phyloP scores from a whole-genome alignment of 2,113 vertebrate genomes.

The Gadus chalcogrammus region DNA sequence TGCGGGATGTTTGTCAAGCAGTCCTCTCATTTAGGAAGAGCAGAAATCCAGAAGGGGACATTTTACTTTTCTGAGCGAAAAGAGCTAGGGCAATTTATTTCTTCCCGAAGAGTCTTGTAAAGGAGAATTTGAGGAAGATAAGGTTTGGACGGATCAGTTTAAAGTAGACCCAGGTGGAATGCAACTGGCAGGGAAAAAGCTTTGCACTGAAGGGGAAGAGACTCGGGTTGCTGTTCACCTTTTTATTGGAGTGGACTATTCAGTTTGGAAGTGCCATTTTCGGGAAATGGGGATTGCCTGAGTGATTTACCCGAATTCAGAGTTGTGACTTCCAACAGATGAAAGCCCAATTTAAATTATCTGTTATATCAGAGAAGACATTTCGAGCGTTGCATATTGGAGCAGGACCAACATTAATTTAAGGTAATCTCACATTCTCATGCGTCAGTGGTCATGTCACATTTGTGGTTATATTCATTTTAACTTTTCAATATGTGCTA shows the following conservation, averaged over 20 bases:
- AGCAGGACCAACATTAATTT: too few species aligned
- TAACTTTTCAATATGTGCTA: not conserved
- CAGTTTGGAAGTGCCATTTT: conserved; percentile 2
- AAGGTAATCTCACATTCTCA: too few species aligned
- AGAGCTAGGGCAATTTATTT: not conserved
- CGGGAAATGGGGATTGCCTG: too few species aligned
- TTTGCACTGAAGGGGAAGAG: conserved; percentile 23
- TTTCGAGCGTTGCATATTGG: too few species aligned
- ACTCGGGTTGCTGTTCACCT: conserved; percentile 18
- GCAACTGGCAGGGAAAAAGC: conserved; percentile 27
- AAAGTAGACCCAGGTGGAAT: conserved; percentile 34
- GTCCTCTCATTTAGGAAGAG: conserved; percentile 52
- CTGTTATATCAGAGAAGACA: too few species aligned
- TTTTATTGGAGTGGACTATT: conserved; percentile 37
- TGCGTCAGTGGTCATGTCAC: too few species aligned
- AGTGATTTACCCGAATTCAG: too few species aligned
- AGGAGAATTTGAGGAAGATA: conserved; percentile 45
- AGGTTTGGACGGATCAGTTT: conserved; percentile 35
- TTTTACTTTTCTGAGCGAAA: conserved; percentile 36
- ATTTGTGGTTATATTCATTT: not conserved
- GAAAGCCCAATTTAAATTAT: too few species aligned
- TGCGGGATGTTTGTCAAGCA: conserved; percentile 55
- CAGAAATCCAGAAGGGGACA: conserved; percentile 43
- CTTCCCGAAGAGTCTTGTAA: not conserved
- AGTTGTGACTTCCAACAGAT: too few species aligned